These are phyloP conservation scores for Pseudomyrmex cubaensis DNA, from an alignment of 1,140 invertebrate species.

Conservation along the genomic window DNA sequence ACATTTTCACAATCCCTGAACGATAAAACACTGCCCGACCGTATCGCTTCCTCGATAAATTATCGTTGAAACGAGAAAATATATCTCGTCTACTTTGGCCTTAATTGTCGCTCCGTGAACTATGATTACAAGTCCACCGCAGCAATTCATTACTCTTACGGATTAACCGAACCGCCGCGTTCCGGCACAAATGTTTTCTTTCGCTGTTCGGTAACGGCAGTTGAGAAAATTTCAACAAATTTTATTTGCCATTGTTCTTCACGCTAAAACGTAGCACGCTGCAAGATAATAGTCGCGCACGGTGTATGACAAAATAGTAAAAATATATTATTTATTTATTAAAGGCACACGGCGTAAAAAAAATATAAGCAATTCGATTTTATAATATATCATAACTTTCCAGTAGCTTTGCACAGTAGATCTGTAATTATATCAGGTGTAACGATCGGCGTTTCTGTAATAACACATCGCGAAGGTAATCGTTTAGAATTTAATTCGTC, in stretches of 20 bases:
- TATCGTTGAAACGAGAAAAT: constrained; percentile 46
- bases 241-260: constrained; percentile 5
- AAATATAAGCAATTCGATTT: too few relatives aligned
- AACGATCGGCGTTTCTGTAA: not conserved
- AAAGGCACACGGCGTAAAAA: too few relatives aligned
- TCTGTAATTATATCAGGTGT: too few relatives aligned
- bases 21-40: not conserved
- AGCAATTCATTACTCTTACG: constrained; percentile 32
- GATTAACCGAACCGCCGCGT: not conserved
- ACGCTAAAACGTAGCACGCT: not conserved
- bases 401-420: too few relatives aligned
- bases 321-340: constrained; percentile 26
- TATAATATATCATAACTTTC: too few relatives aligned
- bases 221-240: constrained; percentile 13
- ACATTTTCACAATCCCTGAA: constrained; percentile 47
- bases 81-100: constrained; percentile 16
- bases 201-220: not conserved
- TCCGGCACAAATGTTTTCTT: constrained; percentile 34
- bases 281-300: not conserved
- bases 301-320: constrained; percentile 10
- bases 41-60: constrained; percentile 50
- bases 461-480: constrained; percentile 15
- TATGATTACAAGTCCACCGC: not conserved
- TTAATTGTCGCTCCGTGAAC: constrained; percentile 48
- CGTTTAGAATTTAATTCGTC: constrained; percentile 16